phyloP scores from a whole-genome alignment of 2,888 invertebrate species.

The Chromoteleia sp. region DNA sequence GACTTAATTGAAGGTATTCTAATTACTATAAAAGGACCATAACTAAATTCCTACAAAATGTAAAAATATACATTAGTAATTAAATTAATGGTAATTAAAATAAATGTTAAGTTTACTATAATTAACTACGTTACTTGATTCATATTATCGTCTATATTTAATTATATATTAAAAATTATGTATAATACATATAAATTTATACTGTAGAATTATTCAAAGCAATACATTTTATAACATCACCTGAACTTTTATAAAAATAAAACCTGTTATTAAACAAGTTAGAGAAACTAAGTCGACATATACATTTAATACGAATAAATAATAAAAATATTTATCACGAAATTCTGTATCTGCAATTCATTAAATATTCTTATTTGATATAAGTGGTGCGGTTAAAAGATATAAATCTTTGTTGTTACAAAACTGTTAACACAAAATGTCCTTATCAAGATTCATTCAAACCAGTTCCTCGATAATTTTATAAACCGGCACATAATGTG shows the following conservation, averaged over 20 bases:
- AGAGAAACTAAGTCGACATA: not conserved
- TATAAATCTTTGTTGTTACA: not conserved
- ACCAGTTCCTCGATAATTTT: slow-evolving; percentile 13
- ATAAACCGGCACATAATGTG: not conserved
- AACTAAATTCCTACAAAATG: slow-evolving; percentile 80
- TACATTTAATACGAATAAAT: not conserved
- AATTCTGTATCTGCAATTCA: not conserved
- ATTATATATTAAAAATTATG: no score
- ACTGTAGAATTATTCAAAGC: no score
- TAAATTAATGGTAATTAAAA: not conserved
- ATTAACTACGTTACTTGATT: no score
- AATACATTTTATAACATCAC: no score
- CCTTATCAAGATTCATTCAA: slow-evolving; percentile 34
- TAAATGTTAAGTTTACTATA: no score
- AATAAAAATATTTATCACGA: not conserved
- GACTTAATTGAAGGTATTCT: slow-evolving; percentile 78
- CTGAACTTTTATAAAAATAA: no score
- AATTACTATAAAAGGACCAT: slow-evolving; percentile 81
- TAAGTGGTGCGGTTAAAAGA: not conserved
- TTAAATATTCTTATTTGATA: slow-evolving; percentile 1
- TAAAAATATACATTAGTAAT: no score
- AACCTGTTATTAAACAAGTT: not conserved
- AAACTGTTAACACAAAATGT: slow-evolving; percentile 8
- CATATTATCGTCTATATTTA: no score
- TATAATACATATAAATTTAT: no score